Evolutionary conservation across 1,140 invertebrate species (phyloP).

Genomic region (Cydia pomonella): DNA sequence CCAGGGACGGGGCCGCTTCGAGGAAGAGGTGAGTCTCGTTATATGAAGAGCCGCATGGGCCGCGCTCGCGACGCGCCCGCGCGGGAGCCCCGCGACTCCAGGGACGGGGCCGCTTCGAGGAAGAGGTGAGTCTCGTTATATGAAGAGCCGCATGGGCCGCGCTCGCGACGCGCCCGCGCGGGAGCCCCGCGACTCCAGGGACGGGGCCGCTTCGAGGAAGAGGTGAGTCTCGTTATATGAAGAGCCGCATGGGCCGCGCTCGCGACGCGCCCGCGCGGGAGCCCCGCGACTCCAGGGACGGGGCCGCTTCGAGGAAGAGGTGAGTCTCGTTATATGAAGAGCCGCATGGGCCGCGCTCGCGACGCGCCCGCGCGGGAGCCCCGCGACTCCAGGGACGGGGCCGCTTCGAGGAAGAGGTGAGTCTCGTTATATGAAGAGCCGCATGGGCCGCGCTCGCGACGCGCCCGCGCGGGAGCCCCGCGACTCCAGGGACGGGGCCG

Average conservation of each 20-base stretch:
- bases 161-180: conserved; percentile 10
- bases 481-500: conserved; percentile 41
- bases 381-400: conserved; percentile 38
- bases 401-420: conserved; percentile 44
- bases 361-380: conserved; percentile 34
- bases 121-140: background rate
- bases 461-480: conserved; percentile 35
- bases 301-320: conserved; percentile 28
- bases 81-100: conserved; percentile 30
- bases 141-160: conserved; percentile 70
- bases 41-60: conserved; percentile 71
- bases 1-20: conserved; percentile 45
- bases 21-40: conserved; percentile 34
- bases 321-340: no score
- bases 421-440: conserved; percentile 73
- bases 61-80: background rate
- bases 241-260: conserved; percentile 53
- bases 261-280: background rate
- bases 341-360: background rate
- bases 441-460: background rate
- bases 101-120: conserved; percentile 47
- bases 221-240: no score
- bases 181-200: conserved; percentile 34
- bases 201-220: conserved; percentile 46
- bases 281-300: conserved; percentile 32